Evolutionary conservation across 2,888 invertebrate genomes (phyloP).

Genomic region (Drosophila imparisetae): DNA sequence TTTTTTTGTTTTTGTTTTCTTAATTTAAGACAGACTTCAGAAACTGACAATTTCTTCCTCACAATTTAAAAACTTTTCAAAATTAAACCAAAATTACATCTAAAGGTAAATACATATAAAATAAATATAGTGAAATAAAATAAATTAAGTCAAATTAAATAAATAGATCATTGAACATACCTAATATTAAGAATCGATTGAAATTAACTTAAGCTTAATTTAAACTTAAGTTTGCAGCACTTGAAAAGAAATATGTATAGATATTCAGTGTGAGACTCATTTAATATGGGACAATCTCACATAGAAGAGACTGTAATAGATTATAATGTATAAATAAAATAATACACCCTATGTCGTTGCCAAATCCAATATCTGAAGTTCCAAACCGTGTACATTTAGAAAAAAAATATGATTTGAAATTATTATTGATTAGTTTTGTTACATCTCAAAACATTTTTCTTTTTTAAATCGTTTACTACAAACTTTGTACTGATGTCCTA

Average conservation of each 20-base stretch:
- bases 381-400: background rate
- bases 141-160: background rate
- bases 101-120: background rate
- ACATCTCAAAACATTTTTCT: background rate
- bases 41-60: background rate
- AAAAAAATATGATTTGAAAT: background rate
- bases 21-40: background rate
- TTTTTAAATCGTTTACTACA: background rate
- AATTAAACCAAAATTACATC: background rate
- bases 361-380: background rate
- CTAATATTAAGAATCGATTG: background rate
- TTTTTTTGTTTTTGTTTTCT: background rate
- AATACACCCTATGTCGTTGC: background rate
- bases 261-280: background rate
- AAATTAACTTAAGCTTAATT: background rate
- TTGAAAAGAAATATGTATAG: background rate
- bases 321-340: background rate
- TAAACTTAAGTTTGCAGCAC: background rate
- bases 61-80: too few species aligned
- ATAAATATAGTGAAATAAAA: background rate
- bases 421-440: background rate
- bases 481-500: background rate
- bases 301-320: background rate
- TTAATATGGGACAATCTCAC: background rate
- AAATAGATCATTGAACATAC: background rate